A percentile compares a stretch with the other conserved stretches of the same genome.
Conservation (phyloP, 2,797 vertebrate species). For the Mus minutoides region DNA sequence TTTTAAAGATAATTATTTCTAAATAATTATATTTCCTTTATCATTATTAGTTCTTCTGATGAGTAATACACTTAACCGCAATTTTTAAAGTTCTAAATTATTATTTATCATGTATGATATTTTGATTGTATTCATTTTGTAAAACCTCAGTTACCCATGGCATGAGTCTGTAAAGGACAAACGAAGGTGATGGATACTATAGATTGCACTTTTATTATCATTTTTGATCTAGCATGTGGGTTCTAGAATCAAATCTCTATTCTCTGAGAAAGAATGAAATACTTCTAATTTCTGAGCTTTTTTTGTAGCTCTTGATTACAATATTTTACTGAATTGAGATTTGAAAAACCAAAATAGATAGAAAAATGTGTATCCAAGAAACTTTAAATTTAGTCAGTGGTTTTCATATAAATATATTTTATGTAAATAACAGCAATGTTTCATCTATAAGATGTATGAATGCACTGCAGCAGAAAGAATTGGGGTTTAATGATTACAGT, state of each 20-base stretch:
- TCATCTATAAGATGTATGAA: neutral
- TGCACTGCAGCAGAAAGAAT: neutral
- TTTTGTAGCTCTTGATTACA: neutral
- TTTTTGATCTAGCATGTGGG: neutral
- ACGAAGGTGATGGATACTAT: neutral
- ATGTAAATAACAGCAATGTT: conserved; percentile 15
- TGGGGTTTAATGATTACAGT: neutral
- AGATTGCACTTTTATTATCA: neutral
- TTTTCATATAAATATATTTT: conserved; percentile 15
- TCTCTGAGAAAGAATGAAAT: neutral
- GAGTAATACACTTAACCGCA: neutral
- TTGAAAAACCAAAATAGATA: neutral
- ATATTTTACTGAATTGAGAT: neutral
- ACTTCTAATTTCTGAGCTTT: neutral
- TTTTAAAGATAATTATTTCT: conserved; percentile 2
- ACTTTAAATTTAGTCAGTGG: neutral
- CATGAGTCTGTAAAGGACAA: neutral
- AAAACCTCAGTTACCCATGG: rapidly evolving
- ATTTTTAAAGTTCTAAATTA: conserved; percentile 9
- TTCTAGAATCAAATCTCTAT: neutral
- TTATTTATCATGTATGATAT: neutral
- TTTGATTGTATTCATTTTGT: neutral
- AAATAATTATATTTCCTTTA: neutral
- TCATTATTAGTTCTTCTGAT: neutral
- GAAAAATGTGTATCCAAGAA: neutral